These are phyloP conservation scores for Callionymus lyra DNA, from an alignment of 2,113 vertebrate genomes.

Conservation along the genomic window DNA sequence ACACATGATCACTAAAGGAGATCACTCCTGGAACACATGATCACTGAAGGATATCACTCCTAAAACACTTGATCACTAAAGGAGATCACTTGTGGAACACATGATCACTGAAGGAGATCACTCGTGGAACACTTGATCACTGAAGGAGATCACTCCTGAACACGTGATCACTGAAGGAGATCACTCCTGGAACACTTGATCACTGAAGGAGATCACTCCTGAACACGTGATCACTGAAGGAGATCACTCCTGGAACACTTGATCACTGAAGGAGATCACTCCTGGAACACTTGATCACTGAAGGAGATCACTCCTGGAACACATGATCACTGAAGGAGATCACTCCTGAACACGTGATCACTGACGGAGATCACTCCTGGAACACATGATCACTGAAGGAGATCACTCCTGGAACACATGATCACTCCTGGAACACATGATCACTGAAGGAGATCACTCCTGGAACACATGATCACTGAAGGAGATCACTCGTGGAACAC, in stretches of 20 bases:
- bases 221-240: not conserved
- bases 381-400: not conserved
- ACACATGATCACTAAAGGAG: not conserved
- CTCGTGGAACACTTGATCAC: conserved; percentile 56
- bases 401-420: too few relatives aligned
- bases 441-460: conserved; percentile 48
- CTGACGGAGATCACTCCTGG: conserved; percentile 59
- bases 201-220: too few relatives aligned
- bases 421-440: conserved; percentile 63
- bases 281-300: conserved; percentile 47
- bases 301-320: conserved; percentile 59
- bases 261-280: conserved; percentile 14
- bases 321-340: not conserved
- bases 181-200: conserved; percentile 60
- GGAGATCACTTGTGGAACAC: conserved; percentile 28
- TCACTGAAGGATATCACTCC: conserved; percentile 48
- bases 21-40: conserved; percentile 60
- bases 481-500: conserved; percentile 59
- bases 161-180: not conserved
- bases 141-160: too few relatives aligned
- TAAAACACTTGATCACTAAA: conserved; percentile 19
- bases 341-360: not conserved
- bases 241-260: conserved; percentile 60
- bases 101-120: not conserved
- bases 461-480: conserved; percentile 19